Base-by-base conservation (phyloP, 2,113 vertebrate genomes). In the Paramormyrops kingsleyae region DNA sequence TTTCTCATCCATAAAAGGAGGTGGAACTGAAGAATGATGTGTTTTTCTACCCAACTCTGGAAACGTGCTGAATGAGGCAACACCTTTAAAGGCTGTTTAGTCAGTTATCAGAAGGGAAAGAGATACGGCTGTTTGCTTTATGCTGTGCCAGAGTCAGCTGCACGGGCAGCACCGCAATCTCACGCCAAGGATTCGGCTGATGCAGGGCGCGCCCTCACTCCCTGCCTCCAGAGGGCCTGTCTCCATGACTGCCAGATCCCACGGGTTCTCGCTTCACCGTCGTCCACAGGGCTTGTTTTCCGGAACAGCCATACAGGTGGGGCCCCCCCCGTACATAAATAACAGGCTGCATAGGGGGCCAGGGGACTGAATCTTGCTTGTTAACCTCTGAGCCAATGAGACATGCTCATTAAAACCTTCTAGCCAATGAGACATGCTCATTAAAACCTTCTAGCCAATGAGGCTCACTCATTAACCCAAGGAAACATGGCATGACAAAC, bases 371-470 rank as follows among this genome's bases (percentile, higher is more conserved):
- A 39, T 80, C 74, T 80, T 2, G 74, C 74, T 80, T 39, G 35
- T 80, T 80, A 42, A 80, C 74, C 35, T 15, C 74, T 15, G 74
- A 80, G 74, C 74, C 74, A 80, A 80, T 80, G 24, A 88, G 56
- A 44, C 39, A 4, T 62, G 9, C 52, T 52, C 17, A 44, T 88
- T 62, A n/a, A 59, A 59, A 59, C 87, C 53, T 56, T 52, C 27
- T 12, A 88, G 52, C 53, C 87, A 88, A 44, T 88, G 12, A 35
- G 49, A 24, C 35, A 21, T 66, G 21, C 53, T 53, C 19, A 46
- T 88, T 66, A 46, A 62, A 62, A 62, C 56, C 56, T 42, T 53
- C 31, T 13, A 88, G 87, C 56, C 87, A 88, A 46, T 88, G n/a
- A 39, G 50, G 19, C 5, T 44, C n/a, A 9, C 35, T 47, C 24